phyloP scores from a whole-genome alignment of 2,888 invertebrate genomes.

The Tineola bisselliella region DNA sequence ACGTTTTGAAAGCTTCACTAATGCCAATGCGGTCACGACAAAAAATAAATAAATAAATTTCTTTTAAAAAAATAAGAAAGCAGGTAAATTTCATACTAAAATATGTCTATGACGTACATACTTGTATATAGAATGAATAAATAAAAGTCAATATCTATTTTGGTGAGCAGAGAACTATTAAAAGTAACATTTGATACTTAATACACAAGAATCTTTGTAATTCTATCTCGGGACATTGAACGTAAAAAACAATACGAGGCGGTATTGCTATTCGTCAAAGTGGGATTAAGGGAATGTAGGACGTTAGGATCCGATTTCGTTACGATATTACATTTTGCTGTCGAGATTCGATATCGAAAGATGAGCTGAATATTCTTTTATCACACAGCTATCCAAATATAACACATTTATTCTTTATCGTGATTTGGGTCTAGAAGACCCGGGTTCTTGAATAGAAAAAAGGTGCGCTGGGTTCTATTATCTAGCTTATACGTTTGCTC shows the following conservation, averaged over 20 bases:
- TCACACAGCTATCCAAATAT: neutral
- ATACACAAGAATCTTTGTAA: conserved; percentile 7
- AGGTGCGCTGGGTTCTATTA: neutral
- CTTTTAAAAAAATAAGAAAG: too few species aligned
- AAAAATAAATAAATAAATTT: too few species aligned
- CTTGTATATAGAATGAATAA: too few species aligned
- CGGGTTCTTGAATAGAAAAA: neutral
- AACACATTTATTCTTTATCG: conserved; percentile 6
- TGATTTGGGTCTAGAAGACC: neutral
- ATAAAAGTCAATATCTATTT: neutral
- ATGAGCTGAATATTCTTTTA: conserved; percentile 5
- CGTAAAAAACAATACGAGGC: conserved; percentile 9
- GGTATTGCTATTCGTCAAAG: conserved; percentile 26
- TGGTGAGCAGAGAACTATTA: neutral
- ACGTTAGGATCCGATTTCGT: conserved; percentile 16
- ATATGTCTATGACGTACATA: too few species aligned
- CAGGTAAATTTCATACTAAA: too few species aligned
- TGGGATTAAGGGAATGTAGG: conserved; percentile 21
- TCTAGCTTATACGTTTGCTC: neutral
- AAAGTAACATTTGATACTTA: neutral
- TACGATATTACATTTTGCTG: conserved; percentile 18
- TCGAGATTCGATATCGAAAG: conserved; percentile 14
- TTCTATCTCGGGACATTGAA: neutral
- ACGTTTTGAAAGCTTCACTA: too few species aligned
- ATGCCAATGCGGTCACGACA: too few species aligned